Base-by-base conservation (phyloP, 2,797 vertebrate genomes). In the Lemur catta region DNA sequence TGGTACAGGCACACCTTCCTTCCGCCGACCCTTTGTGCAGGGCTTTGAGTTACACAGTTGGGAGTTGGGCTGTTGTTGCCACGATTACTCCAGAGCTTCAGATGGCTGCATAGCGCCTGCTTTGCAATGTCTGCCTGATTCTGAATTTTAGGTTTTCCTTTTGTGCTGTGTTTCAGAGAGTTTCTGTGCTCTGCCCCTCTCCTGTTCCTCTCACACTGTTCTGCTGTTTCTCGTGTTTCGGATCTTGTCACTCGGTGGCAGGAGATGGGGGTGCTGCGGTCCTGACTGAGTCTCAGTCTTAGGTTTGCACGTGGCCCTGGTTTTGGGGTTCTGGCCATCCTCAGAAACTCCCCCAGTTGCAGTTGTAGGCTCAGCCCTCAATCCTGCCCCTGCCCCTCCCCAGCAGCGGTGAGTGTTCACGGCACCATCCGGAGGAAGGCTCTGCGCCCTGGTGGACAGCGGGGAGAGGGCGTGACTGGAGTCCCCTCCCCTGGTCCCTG, bases 141-240 rank as follows among this genome's bases (percentile, higher is more conserved):
- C 82, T 80, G 57, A 33, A 35, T 20, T 10, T 22, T n/a, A 15
- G 6, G 24, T 10, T 7, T 79, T 63, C 43, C 74, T 91, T 33
- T 46, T 13, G 15, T n/a, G 1, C 14, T 1, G 24, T 33, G 26
- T 50, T 55, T 90, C 12, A 30, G 72, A 38, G 33, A 9, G 20
- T 12, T 5, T 43, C 38, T 20, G 0, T n/a, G 10, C 57, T 9
- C 10, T 2, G 0, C 1, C 13, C 4, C 8, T 15, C 9, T 38
- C 38, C 41, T 0, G 0, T 0, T 5, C 18, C 33, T 38, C 46
- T 46, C 33, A 6, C 22, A 4, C 38, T 1, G 0, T 13, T 28
- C 30, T 28, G 48, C 74, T 18, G 4, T 33, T 33, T 12, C 59
- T 30, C 0, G 35, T 18, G 7, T 48, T 74, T 48, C 14, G 0